A percentile compares a stretch with the other conserved stretches of the same genome.
Evolutionary conservation across 2,888 invertebrate species (phyloP).

Genomic region (Stenotaenia linearis): DNA sequence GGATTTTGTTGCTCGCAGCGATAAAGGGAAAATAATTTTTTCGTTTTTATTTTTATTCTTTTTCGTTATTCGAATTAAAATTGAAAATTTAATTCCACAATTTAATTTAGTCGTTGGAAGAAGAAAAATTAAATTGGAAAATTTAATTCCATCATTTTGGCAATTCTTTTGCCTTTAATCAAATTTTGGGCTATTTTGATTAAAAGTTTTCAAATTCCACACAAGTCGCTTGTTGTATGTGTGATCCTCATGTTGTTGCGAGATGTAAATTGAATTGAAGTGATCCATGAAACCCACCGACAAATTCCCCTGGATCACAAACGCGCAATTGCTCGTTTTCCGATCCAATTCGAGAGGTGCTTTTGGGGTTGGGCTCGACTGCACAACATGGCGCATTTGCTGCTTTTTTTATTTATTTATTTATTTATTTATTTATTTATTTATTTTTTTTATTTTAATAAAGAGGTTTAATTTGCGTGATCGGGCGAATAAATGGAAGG

Average conservation of each 20-base stretch:
- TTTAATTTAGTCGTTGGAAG: not conserved
- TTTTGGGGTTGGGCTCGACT: conserved; percentile 7
- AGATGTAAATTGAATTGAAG: conserved; percentile 19
- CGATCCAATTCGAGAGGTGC: conserved; percentile 8
- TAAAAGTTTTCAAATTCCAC: conserved; percentile 11
- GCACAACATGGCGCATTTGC: not conserved
- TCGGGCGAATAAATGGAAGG: conserved; percentile 4
- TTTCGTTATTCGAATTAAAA: not conserved
- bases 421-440: not conserved
- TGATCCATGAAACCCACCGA: conserved; percentile 15
- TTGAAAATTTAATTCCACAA: not conserved
- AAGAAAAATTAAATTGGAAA: not conserved
- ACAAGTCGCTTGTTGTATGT: conserved; percentile 6
- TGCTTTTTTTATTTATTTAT: not conserved
- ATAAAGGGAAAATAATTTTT: not conserved
- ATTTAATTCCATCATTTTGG: not conserved
- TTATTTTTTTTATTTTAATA: not conserved
- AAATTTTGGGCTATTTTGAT: conserved; percentile 3
- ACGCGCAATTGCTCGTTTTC: conserved; percentile 10
- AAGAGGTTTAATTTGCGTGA: not conserved
- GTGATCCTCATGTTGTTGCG: conserved; percentile 11
- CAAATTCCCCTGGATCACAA: conserved; percentile 11
- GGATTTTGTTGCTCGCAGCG: not conserved
- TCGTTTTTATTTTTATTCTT: not conserved
- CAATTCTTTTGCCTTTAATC: conserved; percentile 8